A percentile compares a stretch with the other conserved stretches of the same genome.
Evolutionary conservation across 1,140 invertebrate genomes (phyloP).

Genomic region (Drosophila kikkawai): DNA sequence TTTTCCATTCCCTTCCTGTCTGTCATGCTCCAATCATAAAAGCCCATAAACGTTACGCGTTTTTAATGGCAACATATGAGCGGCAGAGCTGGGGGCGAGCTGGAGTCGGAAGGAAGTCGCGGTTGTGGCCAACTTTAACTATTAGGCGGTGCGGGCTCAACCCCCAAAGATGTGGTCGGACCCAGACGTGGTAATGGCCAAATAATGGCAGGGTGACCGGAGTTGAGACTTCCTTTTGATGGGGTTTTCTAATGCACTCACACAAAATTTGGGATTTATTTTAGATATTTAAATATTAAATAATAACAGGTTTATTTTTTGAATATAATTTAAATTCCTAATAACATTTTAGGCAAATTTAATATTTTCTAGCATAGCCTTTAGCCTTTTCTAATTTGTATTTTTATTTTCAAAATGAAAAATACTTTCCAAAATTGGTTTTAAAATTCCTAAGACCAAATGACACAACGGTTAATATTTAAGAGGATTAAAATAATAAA

Average conservation of each 20-base stretch:
- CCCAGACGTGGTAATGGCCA: conserved; percentile 68
- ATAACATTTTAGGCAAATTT: not conserved
- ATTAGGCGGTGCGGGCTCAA: conserved; percentile 24
- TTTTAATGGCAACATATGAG: conserved; percentile 69
- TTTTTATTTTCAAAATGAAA: not conserved
- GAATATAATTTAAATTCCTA: not conserved
- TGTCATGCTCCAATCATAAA: conserved; percentile 70
- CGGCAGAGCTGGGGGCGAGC: not conserved
- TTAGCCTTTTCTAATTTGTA: not conserved
- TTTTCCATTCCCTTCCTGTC: conserved; percentile 20
- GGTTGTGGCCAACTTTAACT: conserved; percentile 47
- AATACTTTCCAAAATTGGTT: not conserved
- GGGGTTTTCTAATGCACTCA: not conserved
- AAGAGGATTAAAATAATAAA: too few relatives aligned
- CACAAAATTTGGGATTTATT: not conserved
- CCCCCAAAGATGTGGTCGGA: conserved; percentile 22
- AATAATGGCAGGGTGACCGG: conserved; percentile 47
- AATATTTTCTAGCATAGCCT: not conserved
- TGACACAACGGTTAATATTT: not conserved
- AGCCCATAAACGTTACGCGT: conserved; percentile 72
- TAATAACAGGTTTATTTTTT: not conserved
- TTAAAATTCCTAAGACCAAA: not conserved
- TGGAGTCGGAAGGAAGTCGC: conserved; percentile 22
- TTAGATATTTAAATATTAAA: not conserved
- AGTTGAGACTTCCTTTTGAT: conserved; percentile 10